Percentiles rank a stretch among this genome's conserved stretches.
Evolutionary conservation across 2,113 vertebrate genomes (phyloP).

Genomic region (Cathartes aura): DNA sequence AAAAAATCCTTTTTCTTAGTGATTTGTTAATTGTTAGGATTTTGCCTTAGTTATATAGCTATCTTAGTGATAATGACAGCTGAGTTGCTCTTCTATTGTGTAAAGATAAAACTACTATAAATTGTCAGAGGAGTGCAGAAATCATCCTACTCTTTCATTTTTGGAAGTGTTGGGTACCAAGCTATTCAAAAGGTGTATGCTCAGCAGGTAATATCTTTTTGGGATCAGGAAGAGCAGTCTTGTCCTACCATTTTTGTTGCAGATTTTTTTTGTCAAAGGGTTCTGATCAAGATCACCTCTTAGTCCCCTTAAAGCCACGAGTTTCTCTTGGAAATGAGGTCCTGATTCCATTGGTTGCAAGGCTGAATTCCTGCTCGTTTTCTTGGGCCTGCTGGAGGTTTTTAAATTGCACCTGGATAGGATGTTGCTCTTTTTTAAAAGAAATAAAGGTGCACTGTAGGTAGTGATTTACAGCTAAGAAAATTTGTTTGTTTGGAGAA

Average conservation of each 20-base stretch:
- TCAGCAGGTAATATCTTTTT: not conserved
- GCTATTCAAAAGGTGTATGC: not conserved
- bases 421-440: not conserved
- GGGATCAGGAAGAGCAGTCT: not conserved
- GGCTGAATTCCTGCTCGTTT: not conserved
- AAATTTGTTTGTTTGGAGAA: not conserved
- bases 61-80: not conserved
- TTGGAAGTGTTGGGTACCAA: not conserved
- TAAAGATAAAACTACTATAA: not conserved
- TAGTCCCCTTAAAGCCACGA: not conserved
- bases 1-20: not conserved
- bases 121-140: not conserved
- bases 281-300: not conserved
- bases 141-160: not conserved
- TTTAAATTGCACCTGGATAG: not conserved
- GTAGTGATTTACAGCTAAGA: not conserved
- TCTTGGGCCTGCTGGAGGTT: not conserved
- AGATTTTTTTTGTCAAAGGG: not conserved
- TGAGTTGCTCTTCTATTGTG: not conserved
- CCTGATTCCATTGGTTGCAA: not conserved
- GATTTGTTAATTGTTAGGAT: not conserved
- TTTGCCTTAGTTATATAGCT: not conserved
- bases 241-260: not conserved
- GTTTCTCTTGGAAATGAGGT: not conserved
- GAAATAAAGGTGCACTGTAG: not conserved